Conservation (phyloP, 1,140 invertebrate species). For the Stratiolaelaps scimitus region DNA sequence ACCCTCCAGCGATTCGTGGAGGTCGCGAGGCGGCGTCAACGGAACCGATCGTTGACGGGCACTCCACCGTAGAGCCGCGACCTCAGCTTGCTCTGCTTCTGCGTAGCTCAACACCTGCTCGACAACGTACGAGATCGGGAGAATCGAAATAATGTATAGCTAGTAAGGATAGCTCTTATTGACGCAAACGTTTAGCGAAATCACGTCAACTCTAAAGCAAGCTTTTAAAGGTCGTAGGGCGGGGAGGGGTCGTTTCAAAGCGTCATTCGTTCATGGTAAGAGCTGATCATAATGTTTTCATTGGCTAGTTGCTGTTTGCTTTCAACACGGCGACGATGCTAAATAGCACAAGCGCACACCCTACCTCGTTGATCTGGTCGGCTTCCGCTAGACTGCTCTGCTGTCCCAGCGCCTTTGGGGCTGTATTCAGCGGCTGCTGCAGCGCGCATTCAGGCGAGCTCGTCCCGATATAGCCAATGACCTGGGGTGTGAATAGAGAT, state of each 20-base stretch:
- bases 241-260: too few species aligned
- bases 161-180: too few species aligned
- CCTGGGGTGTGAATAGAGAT: slow-evolving; percentile 17
- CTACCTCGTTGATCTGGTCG: slow-evolving; percentile 37
- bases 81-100: slow-evolving; percentile 14
- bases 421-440: slow-evolving; percentile 40
- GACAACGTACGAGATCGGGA: not conserved
- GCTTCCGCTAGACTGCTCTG: slow-evolving; percentile 39
- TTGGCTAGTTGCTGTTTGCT: too few species aligned
- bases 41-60: slow-evolving; percentile 3
- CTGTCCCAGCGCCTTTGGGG: slow-evolving; percentile 39
- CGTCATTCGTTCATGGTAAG: too few species aligned
- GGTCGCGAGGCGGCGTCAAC: slow-evolving; percentile 23
- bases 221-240: too few species aligned
- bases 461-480: slow-evolving; percentile 30
- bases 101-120: slow-evolving; percentile 7
- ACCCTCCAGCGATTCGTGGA: too few species aligned
- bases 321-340: too few species aligned
- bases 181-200: too few species aligned
- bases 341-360: too few species aligned
- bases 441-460: slow-evolving; percentile 27
- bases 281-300: too few species aligned
- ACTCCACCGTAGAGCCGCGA: slow-evolving; percentile 11
- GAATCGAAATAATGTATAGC: too few species aligned
- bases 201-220: too few species aligned